Evolutionary conservation across 2,888 invertebrate species (phyloP), one percentile per base, ranked within the genome.

Genomic region (Thyatira batis): DNA sequence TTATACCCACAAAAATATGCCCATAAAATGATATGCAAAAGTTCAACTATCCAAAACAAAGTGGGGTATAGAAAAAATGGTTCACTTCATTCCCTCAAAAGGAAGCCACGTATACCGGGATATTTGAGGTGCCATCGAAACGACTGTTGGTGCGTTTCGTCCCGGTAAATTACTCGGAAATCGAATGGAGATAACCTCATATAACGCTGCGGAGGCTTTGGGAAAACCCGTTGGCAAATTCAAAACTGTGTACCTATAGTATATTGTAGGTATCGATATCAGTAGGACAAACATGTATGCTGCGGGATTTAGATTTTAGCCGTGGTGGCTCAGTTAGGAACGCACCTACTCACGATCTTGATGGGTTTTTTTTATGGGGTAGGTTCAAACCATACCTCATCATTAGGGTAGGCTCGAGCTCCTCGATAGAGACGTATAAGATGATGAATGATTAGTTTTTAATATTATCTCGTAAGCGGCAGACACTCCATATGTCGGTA

Each of bases 111-210:
- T 28, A 44, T 28, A 43, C 21, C 21, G 33, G n/a, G 43, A 17
- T 39, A 1, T 43, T 28, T 28, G 48, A 39, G 43, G 52, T 52
- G 46, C 20, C 48, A 30, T 11, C 45, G 25, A 45, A 50, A 50
- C 44, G 53, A 23, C 21, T 53, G 49, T 44, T 45, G 43, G 45
- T 45, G 39, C 33, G 27, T 30, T 45, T 46, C 54, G 46, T 21
- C 45, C 54, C 27, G 69, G 60, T 74, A 76, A 76, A 76, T 76
- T 74, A 74, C 63, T 61, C 63, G 73, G 69, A 72, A 73, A 74
- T 65, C 63, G 64, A 61, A 71, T 71, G 69, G 67, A 74, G 76
- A 76, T 76, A 76, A 72, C 63, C 60, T 20, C 43, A 50, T 28
- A 45, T 45, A 30, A 11, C 50, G 53, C 27, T 30, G 49, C 10